Conservation (phyloP, 2,888 invertebrate species). For the Temnothorax rugatulus region DNA sequence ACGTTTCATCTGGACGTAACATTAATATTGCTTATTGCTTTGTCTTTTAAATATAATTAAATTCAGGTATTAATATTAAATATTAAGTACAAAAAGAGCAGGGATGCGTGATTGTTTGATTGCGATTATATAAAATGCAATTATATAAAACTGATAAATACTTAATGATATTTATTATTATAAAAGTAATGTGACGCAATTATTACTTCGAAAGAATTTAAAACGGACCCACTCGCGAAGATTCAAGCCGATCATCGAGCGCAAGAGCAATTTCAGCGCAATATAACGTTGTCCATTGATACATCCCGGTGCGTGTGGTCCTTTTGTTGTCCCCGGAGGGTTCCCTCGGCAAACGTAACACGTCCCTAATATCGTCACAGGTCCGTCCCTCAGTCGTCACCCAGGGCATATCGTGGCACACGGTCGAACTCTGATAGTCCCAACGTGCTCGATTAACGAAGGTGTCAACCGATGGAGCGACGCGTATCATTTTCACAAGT, state of each 20-base stretch:
- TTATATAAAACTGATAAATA: neutral
- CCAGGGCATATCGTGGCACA: slow-evolving; percentile 77
- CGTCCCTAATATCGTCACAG: slow-evolving; percentile 84
- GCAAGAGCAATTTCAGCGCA: slow-evolving; percentile 75
- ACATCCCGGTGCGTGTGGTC: slow-evolving; percentile 84
- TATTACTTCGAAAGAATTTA: slow-evolving; percentile 33
- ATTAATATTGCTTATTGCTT: too few relatives aligned
- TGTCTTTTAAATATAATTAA: slow-evolving; percentile 1
- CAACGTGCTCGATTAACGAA: slow-evolving; percentile 82
- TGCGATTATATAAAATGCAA: neutral
- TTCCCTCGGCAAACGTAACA: slow-evolving; percentile 84
- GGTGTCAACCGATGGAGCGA: slow-evolving; percentile 78
- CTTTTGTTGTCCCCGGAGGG: slow-evolving; percentile 84
- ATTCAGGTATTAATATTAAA: neutral
- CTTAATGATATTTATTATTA: neutral
- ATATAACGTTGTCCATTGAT: slow-evolving; percentile 84
- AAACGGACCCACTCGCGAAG: slow-evolving; percentile 49
- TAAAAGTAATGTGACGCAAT: neutral
- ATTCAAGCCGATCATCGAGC: slow-evolving; percentile 57
- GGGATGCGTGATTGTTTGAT: neutral
- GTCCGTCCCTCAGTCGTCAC: slow-evolving; percentile 75
- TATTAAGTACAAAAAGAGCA: neutral
- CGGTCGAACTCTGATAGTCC: slow-evolving; percentile 78
- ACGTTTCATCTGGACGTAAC: neutral
- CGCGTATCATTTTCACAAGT: slow-evolving; percentile 61